phyloP scores from a whole-genome alignment of 1,140 invertebrate species.

The Microplitis mediator region DNA sequence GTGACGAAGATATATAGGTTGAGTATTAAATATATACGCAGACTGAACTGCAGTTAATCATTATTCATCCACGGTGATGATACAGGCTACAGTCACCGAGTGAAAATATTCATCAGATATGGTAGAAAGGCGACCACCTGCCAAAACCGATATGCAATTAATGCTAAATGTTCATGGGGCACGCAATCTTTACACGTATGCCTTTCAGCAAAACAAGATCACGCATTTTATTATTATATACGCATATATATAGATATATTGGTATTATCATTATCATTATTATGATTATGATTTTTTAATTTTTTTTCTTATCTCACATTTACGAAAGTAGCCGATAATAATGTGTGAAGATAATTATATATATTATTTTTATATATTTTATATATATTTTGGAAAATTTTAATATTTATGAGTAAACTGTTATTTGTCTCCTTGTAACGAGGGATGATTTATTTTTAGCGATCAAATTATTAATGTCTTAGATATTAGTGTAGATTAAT shows the following conservation, averaged over 20 bases:
- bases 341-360: no score
- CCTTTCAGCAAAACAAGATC: conserved; percentile 27
- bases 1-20: not conserved
- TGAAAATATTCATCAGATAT: conserved; percentile 47
- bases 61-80: conserved; percentile 45
- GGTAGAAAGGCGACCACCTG: conserved; percentile 45
- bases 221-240: not conserved
- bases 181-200: conserved; percentile 41
- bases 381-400: no score
- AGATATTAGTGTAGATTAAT: no score
- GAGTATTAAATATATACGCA: not conserved
- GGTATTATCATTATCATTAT: not conserved
- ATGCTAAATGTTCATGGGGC: conserved; percentile 46
- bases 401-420: no score
- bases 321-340: no score
- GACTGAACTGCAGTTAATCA: conserved; percentile 32
- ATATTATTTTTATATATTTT: no score
- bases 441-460: no score
- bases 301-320: no score
- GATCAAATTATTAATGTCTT: no score
- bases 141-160: conserved; percentile 52
- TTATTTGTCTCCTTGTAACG: no score
- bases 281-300: not conserved
- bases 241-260: not conserved
- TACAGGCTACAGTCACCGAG: conserved; percentile 42